Evolutionary conservation across 2,113 vertebrate genomes (phyloP).

Genomic region (Hemiscyllium ocellatum): DNA sequence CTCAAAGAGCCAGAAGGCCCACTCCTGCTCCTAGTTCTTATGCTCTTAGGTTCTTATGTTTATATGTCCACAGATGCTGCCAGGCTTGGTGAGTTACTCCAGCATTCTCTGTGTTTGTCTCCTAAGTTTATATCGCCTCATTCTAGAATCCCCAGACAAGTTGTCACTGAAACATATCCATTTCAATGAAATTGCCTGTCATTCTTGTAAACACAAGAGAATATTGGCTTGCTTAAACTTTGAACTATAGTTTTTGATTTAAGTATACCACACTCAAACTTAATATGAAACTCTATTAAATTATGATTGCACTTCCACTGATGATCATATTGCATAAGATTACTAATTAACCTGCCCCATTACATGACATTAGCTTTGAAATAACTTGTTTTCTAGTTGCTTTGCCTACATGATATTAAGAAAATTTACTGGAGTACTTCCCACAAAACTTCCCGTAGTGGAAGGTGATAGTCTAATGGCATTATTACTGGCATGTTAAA

Average conservation of each 20-base stretch:
- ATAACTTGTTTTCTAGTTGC: neutral
- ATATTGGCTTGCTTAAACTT: neutral
- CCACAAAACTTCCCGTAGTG: neutral
- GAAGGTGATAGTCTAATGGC: too few relatives aligned
- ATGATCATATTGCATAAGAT: neutral
- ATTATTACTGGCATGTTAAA: too few relatives aligned
- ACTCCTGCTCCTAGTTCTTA: too few relatives aligned
- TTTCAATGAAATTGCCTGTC: neutral
- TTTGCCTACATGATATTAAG: neutral
- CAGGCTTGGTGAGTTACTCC: too few relatives aligned
- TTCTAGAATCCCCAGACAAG: neutral
- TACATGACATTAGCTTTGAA: neutral
- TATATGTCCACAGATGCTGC: too few relatives aligned
- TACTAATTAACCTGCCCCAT: neutral
- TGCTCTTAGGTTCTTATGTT: too few relatives aligned
- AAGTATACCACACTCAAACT: neutral
- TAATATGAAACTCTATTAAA: neutral
- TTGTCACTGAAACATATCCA: neutral
- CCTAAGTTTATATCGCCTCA: neutral
- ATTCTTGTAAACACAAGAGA: neutral
- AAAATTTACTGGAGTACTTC: neutral
- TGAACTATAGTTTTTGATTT: neutral
- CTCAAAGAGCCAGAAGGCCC: too few relatives aligned
- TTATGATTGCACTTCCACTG: neutral
- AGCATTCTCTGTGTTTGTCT: too few relatives aligned